Conservation (phyloP, 2,113 vertebrate genomes). For the Athene cunicularia region DNA sequence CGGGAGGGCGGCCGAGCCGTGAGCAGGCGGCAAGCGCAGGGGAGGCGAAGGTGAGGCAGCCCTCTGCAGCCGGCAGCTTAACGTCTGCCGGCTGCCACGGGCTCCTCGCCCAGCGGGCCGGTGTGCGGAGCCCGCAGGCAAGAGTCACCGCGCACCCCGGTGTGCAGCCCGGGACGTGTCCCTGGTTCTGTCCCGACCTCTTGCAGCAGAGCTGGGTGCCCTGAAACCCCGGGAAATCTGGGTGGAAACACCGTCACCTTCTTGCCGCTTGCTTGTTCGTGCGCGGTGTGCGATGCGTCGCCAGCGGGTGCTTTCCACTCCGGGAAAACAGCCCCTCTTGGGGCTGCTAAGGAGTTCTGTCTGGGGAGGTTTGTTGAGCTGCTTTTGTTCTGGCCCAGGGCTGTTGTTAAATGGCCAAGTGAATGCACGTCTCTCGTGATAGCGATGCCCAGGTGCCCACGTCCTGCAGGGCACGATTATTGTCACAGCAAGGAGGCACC, state of each 20-base stretch:
- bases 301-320: neutral
- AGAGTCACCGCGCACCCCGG: neutral
- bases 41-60: too few species aligned
- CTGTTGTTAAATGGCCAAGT: accelerated
- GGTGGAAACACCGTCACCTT: neutral
- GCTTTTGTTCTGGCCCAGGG: neutral
- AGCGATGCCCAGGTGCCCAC: accelerated
- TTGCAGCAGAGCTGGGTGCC: neutral
- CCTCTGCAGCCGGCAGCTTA: neutral
- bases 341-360: neutral
- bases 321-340: neutral
- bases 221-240: accelerated
- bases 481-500: neutral
- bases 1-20: neutral
- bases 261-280: accelerated
- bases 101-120: neutral
- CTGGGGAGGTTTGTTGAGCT: neutral
- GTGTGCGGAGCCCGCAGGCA: neutral
- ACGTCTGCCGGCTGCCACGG: neutral
- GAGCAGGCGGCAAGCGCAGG: neutral
- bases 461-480: neutral
- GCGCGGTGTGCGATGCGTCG: accelerated
- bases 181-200: neutral
- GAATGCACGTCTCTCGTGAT: accelerated
- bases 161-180: neutral